Base-by-base conservation (phyloP, 1,140 invertebrate species). In the Daktulosphaira vitifoliae region DNA sequence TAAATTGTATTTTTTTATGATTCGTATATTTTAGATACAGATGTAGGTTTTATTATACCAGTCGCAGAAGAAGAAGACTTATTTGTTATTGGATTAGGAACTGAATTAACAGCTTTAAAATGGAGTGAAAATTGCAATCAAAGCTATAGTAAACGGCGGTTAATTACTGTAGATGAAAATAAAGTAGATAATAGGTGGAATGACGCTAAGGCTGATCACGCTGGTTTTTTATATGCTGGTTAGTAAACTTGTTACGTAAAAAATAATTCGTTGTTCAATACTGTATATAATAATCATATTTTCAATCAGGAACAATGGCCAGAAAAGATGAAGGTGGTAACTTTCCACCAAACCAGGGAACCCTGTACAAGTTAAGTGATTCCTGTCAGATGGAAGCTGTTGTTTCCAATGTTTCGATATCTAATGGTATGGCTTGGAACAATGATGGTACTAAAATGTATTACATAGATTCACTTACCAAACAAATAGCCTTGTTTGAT, bases 401-500 rank as follows among this genome's bases (percentile, higher is more conserved):
- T 29, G 46, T 79, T 7, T 68, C 69, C 5, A 73, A 75, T 3
- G 79, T 89, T 16, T 79, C 80, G 50, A 85, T 91, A 52, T 88
- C 87, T 26, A 95, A 93, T 72, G 90, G 91, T 0, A 72, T 93
- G 6, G 83, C 82, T 8, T 94, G 90, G 90, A 84, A 83, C 68
- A 71, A 76, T 6, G 79, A 82, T 46, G 81, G 83, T 65, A 80
- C 81, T 23, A 83, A 81, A 25, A 83, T 90, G 75, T 91, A 86
- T 73, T 90, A 86, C 71, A 87, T 88, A 2, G 87, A 90, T 72
- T 82, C 86, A 2, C 78, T 81, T 9, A 84, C 84, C 8, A 76
- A 75, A 49, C 77, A 81, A 70, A 78, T 90, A 29, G 79, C 82
- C 42, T 79, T 79, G 29, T 92, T 87, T 71, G 84, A 92, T 72